phyloP scores from a whole-genome alignment of 1,140 invertebrate genomes.

The Apis mellifera region Amel_HAv3.1 CM009942.2:752501-753000 shows the following conservation, averaged over 20 bases:
- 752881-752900: too few species aligned
- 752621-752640: not conserved
- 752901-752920: too few species aligned
- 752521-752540: not conserved
- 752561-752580: too few species aligned
- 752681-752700: conserved; percentile 1
- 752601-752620: too few species aligned
- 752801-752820: conserved; percentile 19
- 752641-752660: not conserved
- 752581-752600: too few species aligned
- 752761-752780: conserved; percentile 54
- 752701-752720: conserved; percentile 43
- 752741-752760: conserved; percentile 40
- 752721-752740: conserved; percentile 42
- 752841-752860: too few species aligned
- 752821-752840: not conserved
- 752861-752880: too few species aligned
- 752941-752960: too few species aligned
- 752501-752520: too few species aligned
- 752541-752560: not conserved
- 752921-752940: too few species aligned
- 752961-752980: too few species aligned
- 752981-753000: too few species aligned
- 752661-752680: not conserved
- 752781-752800: conserved; percentile 49